These are phyloP conservation scores for Orbicella faveolata DNA, from an alignment of 64 coral and sea anemone genomes.

Conservation along the genomic window DNA sequence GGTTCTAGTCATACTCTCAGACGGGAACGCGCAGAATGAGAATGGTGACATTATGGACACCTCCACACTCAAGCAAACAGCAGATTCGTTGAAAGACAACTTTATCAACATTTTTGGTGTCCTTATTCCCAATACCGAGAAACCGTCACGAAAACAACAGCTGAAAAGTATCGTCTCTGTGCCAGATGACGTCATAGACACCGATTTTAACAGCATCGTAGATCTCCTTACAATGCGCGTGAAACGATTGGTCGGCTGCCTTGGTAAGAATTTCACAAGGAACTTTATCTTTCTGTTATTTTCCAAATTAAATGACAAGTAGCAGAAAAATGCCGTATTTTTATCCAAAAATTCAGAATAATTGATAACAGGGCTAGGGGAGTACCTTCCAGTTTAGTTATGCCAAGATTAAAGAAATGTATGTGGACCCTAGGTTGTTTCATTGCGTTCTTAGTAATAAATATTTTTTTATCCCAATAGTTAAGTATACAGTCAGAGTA, in stretches of 20 bases:
- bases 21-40: neutral
- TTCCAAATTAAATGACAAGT: too few species aligned
- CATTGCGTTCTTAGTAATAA: neutral
- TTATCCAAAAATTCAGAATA: too few species aligned
- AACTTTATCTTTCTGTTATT: neutral
- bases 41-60: neutral
- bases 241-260: slow-evolving; percentile 27
- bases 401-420: too few species aligned
- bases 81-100: neutral
- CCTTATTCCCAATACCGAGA: slow-evolving; percentile 42
- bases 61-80: slow-evolving; percentile 15
- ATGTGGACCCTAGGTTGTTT: neutral
- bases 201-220: neutral
- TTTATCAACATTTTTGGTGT: slow-evolving; percentile 22
- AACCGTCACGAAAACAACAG: slow-evolving; percentile 23
- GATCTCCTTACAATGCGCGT: slow-evolving; percentile 10
- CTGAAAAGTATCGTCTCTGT: slow-evolving; percentile 42
- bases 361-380: too few species aligned
- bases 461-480: neutral
- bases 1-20: neutral
- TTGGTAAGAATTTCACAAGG: slow-evolving; percentile 9
- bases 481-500: neutral
- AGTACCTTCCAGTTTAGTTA: too few species aligned
- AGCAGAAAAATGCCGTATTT: too few species aligned
- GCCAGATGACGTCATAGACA: slow-evolving; percentile 35